Conservation (phyloP, 2,888 invertebrate species). For the Sabatieria punctata region DNA sequence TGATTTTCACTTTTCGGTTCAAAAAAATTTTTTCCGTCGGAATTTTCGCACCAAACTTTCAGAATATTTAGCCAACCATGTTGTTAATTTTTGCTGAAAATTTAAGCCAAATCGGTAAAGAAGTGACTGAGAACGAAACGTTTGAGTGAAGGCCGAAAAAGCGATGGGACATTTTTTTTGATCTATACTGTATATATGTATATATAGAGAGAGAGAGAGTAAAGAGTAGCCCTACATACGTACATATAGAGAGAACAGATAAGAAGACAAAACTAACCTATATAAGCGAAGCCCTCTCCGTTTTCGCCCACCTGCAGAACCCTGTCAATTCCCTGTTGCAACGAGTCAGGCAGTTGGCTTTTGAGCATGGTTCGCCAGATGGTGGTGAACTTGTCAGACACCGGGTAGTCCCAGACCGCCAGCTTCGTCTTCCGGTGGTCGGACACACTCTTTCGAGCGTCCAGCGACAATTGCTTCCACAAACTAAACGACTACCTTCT, state of each 20-base stretch:
- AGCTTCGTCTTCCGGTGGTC: conserved; percentile 76
- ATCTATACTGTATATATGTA: no score
- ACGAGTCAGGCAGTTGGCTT: conserved; percentile 57
- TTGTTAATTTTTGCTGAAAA: no score
- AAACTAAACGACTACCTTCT: conserved; percentile 45
- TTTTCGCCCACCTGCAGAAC: conserved; percentile 37
- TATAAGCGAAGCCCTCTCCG: conserved; percentile 67
- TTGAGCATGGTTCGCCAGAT: conserved; percentile 92
- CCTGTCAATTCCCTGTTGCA: conserved; percentile 59
- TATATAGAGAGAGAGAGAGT: no score
- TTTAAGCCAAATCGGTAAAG: no score
- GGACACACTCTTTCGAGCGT: conserved; percentile 72
- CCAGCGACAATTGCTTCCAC: conserved; percentile 93
- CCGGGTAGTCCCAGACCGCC: conserved; percentile 97
- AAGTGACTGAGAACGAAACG: no score
- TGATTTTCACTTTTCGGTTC: no score
- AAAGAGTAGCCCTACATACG: neutral
- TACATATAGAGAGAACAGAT: neutral
- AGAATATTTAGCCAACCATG: no score
- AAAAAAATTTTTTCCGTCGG: no score
- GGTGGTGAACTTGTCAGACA: conserved; percentile 92
- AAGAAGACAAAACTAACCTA: conserved; percentile 42
- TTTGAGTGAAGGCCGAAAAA: no score
- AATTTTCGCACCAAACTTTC: no score
- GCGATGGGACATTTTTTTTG: no score